Evolutionary conservation across 2,113 vertebrate genomes (phyloP).

Genomic region (Coregonus clupeaformis): DNA sequence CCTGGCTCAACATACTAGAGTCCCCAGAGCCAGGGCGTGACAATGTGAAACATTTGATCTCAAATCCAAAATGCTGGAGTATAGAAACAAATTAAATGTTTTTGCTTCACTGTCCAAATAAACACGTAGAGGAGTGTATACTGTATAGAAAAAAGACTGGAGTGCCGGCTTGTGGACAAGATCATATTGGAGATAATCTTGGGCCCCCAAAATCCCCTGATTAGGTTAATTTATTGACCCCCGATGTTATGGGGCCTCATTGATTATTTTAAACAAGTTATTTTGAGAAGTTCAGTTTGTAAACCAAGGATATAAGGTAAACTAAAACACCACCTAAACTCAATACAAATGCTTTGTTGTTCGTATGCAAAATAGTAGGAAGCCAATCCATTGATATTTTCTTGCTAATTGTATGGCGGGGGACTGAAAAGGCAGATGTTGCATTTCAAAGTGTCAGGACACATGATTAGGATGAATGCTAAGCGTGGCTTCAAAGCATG

Average conservation of each 20-base stretch:
- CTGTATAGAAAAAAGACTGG: no score
- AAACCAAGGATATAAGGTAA: not conserved
- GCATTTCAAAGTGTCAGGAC: conserved; percentile 22
- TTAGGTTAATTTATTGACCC: not conserved
- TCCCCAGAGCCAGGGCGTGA: no score
- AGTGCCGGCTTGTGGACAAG: no score
- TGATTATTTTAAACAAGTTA: not conserved
- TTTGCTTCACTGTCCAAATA: no score
- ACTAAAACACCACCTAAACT: not conserved
- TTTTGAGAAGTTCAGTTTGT: not conserved
- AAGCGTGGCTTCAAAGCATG: conserved; percentile 6
- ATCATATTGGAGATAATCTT: no score
- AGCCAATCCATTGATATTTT: conserved; percentile 32
- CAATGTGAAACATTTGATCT: no score
- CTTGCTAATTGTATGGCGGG: conserved; percentile 29
- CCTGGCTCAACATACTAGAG: no score
- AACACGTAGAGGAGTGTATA: no score
- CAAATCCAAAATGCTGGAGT: no score
- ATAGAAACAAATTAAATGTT: no score
- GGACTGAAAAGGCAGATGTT: conserved; percentile 26
- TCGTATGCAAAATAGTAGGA: conserved; percentile 22
- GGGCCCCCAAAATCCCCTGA: not conserved
- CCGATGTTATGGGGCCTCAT: not conserved
- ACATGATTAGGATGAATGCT: conserved; percentile 23
- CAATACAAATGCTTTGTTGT: conserved; percentile 14